phyloP scores from a whole-genome alignment of 2,797 vertebrate genomes.

The Myotis planiceps region DNA sequence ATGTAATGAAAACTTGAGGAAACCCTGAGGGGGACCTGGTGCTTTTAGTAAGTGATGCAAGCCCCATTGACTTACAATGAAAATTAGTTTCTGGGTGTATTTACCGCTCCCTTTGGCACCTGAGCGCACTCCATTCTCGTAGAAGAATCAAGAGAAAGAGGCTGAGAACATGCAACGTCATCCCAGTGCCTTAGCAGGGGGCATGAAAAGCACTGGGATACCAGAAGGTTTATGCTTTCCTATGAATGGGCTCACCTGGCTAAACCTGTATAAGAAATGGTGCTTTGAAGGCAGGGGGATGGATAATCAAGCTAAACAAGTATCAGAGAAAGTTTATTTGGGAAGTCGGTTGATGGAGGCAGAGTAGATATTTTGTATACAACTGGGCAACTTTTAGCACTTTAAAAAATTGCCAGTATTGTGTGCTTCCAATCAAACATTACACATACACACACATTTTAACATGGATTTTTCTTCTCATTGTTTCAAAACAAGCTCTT shows the following conservation, averaged over 20 bases:
- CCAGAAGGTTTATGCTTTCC: background rate
- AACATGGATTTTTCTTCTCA: background rate
- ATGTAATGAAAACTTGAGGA: background rate
- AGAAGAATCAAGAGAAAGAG: background rate
- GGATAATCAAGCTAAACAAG: background rate
- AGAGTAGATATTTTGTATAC: background rate
- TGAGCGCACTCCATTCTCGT: background rate
- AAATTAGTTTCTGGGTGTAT: background rate
- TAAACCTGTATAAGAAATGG: background rate
- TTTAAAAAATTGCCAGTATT: background rate
- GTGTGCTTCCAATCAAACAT: background rate
- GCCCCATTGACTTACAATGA: background rate
- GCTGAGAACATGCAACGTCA: background rate
- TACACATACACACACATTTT: background rate
- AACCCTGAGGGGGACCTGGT: background rate
- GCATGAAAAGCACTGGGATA: background rate
- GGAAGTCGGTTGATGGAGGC: background rate
- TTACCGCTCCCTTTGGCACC: background rate
- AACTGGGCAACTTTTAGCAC: background rate
- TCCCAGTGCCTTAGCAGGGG: background rate
- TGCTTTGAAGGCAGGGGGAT: background rate
- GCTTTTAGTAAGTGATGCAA: conserved; percentile 13
- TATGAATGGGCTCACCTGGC: background rate
- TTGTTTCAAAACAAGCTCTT: background rate
- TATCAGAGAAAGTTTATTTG: background rate